Evolutionary conservation across 2,113 vertebrate species (phyloP), one percentile per base, ranked within the genome.

Genomic region (Halichoeres trimaculatus): DNA sequence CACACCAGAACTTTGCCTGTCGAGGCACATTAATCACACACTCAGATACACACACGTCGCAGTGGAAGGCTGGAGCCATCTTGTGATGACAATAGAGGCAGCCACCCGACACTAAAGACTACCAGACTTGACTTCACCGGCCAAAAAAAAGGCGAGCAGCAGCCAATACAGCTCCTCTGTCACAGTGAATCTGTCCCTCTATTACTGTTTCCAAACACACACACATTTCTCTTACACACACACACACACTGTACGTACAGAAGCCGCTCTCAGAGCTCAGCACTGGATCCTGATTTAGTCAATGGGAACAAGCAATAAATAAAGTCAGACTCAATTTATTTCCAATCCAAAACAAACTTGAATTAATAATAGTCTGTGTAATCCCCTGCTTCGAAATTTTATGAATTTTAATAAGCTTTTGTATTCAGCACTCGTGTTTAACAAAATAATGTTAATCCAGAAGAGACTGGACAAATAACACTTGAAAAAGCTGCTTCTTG

Each of bases 71-170:
- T 43, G 76, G 69, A 86, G 81, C 70, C 86, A 83, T 83, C 75
- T 84, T 83, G 77, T 70, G 79, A 75, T 71, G 68, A 91, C 89
- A 90, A 90, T 62, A 61, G 85, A 78, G 2, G 54, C 89, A 72
- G 81, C 80, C 78, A 78, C 20, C 74, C 74, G 72, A 76, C 73
- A 22, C 74, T 84, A 81, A 89, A 89, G 52, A 83, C 78, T 64
- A 86, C 57, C 85, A 88, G 79, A 85, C 80, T 66, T 47, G 17
- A 85, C 68, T 79, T 78, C 57, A 24, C 71, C 19, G 78, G 67
- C 16, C 23, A 22, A 52, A 74, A 30, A 30, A 65, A 70, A 56
- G 55, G 47, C 4, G 35, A 70, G 22, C 35, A 2, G 13, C 65
- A 62, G 60, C 58, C 70, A 73, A 20, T 9, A 30, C 35, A 10